Conservation (phyloP, 2,888 invertebrate species). For the Synanthedon vespiformis region DNA sequence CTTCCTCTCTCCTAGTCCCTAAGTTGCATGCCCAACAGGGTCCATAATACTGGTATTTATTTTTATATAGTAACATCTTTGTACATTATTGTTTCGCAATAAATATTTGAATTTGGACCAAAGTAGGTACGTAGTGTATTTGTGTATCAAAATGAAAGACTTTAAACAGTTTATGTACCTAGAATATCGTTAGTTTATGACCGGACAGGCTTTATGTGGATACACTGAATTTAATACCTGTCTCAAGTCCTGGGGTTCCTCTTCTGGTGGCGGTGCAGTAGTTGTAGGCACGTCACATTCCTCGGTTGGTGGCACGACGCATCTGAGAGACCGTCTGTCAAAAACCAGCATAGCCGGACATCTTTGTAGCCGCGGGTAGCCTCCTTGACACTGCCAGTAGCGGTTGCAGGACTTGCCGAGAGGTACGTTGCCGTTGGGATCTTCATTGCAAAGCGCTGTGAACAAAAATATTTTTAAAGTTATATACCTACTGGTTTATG, state of each 20-base stretch:
- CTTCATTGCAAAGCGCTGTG: constrained; percentile 90
- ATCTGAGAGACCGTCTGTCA: constrained; percentile 83
- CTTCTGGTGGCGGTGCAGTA: constrained; percentile 73
- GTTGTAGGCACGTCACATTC: constrained; percentile 90
- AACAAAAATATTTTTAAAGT: constrained; percentile 11
- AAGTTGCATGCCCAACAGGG: no score
- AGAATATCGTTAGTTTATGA: no score
- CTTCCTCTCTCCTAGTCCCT: no score
- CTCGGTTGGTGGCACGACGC: constrained; percentile 90
- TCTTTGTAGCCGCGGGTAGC: constrained; percentile 89
- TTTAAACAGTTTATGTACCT: background rate
- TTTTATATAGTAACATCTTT: no score
- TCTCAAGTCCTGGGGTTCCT: constrained; percentile 46
- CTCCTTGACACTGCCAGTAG: constrained; percentile 95
- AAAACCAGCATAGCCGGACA: constrained; percentile 93
- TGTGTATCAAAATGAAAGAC: background rate
- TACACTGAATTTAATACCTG: constrained; percentile 22
- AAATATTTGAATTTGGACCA: no score
- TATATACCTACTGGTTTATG: no score
- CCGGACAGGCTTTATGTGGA: no score
- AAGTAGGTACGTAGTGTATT: no score
- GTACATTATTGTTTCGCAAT: no score
- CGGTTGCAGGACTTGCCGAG: constrained; percentile 93
- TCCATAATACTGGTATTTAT: no score
- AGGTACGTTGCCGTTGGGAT: constrained; percentile 91